These are phyloP conservation scores for Hetaerina titia DNA, from an alignment of 2,888 invertebrate genomes.

Conservation along the genomic window DNA sequence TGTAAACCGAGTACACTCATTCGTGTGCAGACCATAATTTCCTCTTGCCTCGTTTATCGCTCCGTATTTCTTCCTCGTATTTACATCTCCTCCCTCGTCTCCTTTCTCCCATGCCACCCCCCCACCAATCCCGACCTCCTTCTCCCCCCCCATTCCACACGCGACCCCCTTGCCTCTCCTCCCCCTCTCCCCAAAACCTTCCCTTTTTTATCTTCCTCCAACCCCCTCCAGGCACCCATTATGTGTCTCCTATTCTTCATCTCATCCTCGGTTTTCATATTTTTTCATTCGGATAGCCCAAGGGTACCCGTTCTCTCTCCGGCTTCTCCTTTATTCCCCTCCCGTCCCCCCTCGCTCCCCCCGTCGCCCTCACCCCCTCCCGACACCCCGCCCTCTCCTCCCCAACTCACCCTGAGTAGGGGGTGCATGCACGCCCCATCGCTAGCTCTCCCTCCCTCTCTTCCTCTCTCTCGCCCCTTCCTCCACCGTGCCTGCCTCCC, in stretches of 20 bases:
- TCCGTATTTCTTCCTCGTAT: neutral
- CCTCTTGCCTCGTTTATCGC: neutral
- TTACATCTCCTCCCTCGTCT: neutral
- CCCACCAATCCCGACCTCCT: neutral
- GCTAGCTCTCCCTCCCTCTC: neutral
- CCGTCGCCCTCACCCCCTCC: neutral
- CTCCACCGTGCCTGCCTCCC: neutral
- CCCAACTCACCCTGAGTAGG: no score
- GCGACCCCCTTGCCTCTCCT: neutral
- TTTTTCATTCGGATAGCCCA: slow-evolving; percentile 54
- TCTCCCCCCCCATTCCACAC: neutral
- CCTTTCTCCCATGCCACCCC: neutral
- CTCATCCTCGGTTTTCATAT: slow-evolving; percentile 59
- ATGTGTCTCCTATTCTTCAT: slow-evolving; percentile 55
- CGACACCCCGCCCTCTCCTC: neutral
- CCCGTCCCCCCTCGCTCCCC: neutral
- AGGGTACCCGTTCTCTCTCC: slow-evolving; percentile 34
- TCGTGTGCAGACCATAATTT: neutral
- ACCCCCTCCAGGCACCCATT: slow-evolving; percentile 45
- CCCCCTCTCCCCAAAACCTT: neutral
- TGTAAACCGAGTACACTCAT: neutral
- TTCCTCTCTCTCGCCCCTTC: neutral
- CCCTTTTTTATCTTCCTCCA: neutral
- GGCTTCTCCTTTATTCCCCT: neutral
- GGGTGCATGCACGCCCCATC: no score